Conservation (phyloP, 2,888 invertebrate species). For the Drosophila limbata region DNA sequence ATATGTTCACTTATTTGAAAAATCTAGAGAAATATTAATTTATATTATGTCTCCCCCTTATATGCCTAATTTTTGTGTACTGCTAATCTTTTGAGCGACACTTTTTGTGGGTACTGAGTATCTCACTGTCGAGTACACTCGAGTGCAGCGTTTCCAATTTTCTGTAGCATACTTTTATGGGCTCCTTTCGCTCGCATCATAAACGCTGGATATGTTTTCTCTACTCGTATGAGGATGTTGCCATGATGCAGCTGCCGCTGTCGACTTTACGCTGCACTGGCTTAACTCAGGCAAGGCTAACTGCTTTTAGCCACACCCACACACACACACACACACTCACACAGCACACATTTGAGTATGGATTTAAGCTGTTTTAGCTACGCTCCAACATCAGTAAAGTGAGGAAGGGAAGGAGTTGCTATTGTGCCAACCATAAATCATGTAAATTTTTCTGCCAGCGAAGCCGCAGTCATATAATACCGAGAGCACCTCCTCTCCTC, state of each 20-base stretch:
- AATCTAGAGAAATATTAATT: no score
- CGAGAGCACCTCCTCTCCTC: constrained; percentile 8
- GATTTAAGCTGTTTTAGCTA: constrained; percentile 42
- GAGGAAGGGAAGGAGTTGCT: constrained; percentile 27
- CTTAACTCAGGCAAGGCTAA: constrained; percentile 43
- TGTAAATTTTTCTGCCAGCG: constrained; percentile 79
- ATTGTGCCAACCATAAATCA: constrained; percentile 77
- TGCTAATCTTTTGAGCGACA: no score
- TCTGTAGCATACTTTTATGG: constrained; percentile 55
- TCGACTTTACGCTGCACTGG: constrained; percentile 56
- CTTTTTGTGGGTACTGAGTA: neutral
- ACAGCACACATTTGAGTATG: constrained; percentile 18
- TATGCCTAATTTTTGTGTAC: no score
- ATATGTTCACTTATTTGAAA: no score
- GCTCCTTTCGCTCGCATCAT: constrained; percentile 4
- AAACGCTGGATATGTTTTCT: neutral
- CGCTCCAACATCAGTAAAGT: neutral
- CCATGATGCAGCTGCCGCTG: constrained; percentile 35
- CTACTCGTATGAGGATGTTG: constrained; percentile 2
- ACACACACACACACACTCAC: constrained; percentile 11
- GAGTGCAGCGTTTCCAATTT: neutral
- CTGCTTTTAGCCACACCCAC: constrained; percentile 20
- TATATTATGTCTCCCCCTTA: no score
- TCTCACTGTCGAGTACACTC: neutral
- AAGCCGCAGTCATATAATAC: constrained; percentile 77